Evolutionary conservation across 1,140 invertebrate species (phyloP).

Genomic region (Scylla paramamosain): DNA sequence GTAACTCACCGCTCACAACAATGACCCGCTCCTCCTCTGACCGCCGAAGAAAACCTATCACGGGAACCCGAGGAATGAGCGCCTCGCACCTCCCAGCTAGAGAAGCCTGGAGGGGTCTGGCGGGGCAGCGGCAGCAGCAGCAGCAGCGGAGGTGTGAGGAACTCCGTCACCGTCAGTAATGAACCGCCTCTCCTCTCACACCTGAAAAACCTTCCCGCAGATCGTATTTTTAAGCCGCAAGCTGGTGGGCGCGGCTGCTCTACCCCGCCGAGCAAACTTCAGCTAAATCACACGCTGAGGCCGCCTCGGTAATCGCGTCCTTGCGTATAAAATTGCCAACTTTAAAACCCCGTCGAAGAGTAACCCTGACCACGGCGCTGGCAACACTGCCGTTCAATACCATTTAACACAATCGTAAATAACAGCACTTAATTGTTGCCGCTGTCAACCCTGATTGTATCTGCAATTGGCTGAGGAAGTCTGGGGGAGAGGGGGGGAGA

Average conservation of each 20-base stretch:
- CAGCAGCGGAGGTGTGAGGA: neutral
- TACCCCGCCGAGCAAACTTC: slow-evolving; percentile 17
- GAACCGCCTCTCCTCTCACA: neutral
- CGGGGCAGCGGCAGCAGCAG: neutral
- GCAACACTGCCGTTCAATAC: slow-evolving; percentile 64
- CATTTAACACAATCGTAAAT: slow-evolving; percentile 67
- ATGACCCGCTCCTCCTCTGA: neutral
- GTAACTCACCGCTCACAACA: neutral
- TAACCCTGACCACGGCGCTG: neutral
- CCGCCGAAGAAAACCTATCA: neutral
- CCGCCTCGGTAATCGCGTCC: slow-evolving; percentile 16
- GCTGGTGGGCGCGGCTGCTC: neutral
- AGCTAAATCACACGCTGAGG: slow-evolving; percentile 11
- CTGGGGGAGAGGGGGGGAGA: neutral
- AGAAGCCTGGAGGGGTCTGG: no score
- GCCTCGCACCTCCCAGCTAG: neutral
- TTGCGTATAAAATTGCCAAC: slow-evolving; percentile 15
- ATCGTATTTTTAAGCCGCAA: neutral
- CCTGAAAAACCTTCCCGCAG: neutral
- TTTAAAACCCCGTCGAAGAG: slow-evolving; percentile 2
- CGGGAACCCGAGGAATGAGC: neutral
- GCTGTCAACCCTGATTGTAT: slow-evolving; percentile 67
- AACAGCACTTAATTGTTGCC: slow-evolving; percentile 66
- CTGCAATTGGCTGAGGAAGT: slow-evolving; percentile 44
- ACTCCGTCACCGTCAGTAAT: slow-evolving; percentile 20